These are phyloP conservation scores for Magallana angulata DNA, from an alignment of 1,140 invertebrate species.

Conservation along the genomic window DNA sequence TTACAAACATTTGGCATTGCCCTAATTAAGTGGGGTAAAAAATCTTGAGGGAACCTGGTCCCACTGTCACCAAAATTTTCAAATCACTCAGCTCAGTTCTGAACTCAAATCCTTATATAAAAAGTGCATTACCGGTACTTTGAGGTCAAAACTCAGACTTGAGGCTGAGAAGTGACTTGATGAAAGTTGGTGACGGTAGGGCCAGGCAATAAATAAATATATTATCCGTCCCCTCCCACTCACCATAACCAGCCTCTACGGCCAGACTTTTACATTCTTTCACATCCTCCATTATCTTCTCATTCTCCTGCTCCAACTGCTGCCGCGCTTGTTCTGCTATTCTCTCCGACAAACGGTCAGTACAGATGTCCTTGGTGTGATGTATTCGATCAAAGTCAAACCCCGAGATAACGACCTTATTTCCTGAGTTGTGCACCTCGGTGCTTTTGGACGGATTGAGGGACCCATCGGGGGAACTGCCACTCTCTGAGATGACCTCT, in stretches of 20 bases:
- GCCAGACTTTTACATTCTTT: constrained; percentile 41
- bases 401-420: constrained; percentile 37
- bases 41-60: no score
- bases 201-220: no score
- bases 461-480: neutral
- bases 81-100: no score
- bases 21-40: no score
- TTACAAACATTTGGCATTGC: no score
- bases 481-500: neutral
- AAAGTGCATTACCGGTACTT: no score
- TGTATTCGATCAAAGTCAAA: constrained; percentile 48
- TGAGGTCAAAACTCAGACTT: no score
- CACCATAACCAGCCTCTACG: constrained; percentile 45
- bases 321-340: constrained; percentile 20
- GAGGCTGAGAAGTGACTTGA: no score
- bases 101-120: no score
- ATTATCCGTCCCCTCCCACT: neutral
- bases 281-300: constrained; percentile 40
- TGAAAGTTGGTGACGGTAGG: no score
- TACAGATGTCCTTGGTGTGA: constrained; percentile 33
- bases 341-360: constrained; percentile 46
- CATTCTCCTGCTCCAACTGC: constrained; percentile 37
- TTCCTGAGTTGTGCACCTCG: neutral
- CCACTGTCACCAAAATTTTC: no score
- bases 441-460: neutral